Evolutionary conservation across 2,797 vertebrate species (phyloP).

Genomic region (Gambelia wislizenii): DNA sequence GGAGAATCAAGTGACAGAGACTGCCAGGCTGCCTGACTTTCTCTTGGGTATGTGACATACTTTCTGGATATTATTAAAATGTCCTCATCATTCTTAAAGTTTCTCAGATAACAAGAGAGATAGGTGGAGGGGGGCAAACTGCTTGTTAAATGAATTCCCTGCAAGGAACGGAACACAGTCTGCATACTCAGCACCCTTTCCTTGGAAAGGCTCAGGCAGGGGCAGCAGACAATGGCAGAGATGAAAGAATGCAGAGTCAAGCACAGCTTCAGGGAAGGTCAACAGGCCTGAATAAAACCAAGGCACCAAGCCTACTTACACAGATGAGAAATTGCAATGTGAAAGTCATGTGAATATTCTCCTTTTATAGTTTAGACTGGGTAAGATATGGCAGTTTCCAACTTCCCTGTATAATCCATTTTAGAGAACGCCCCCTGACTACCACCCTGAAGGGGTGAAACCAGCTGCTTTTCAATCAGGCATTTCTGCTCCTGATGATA

Average conservation of each 20-base stretch:
- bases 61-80: conserved; percentile 14
- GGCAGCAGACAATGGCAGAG: background rate
- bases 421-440: conserved; percentile 2
- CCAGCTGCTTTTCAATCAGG: background rate
- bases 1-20: rapidly evolving
- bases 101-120: conserved; percentile 21
- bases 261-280: background rate
- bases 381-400: background rate
- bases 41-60: background rate
- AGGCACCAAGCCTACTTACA: background rate
- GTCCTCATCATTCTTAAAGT: background rate
- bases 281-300: conserved; percentile 10
- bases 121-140: background rate
- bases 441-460: background rate
- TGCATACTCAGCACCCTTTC: background rate
- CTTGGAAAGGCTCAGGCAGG: background rate
- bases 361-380: background rate
- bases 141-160: conserved; percentile 4
- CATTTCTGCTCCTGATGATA: conserved; percentile 11
- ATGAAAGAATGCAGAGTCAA: conserved; percentile 19
- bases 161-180: background rate
- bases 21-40: conserved; percentile 1
- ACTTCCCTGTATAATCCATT: conserved; percentile 6
- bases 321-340: conserved; percentile 14
- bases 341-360: conserved; percentile 15